These are phyloP conservation scores for Brachionus rubens DNA, from an alignment of 1,140 invertebrate genomes.

Conservation along the genomic window DNA sequence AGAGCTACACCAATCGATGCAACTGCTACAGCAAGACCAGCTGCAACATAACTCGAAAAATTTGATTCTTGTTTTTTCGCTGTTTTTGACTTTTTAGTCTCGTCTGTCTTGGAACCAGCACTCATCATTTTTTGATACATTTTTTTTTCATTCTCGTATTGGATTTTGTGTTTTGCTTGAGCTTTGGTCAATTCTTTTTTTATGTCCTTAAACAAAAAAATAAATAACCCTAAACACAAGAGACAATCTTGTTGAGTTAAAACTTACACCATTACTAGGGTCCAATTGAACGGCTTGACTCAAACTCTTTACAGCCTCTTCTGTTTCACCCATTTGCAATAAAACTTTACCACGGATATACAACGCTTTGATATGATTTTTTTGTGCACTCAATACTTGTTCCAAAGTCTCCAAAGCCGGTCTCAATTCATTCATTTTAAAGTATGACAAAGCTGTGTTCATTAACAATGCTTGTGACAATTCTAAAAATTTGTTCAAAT, in stretches of 20 bases:
- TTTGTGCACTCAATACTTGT: slow-evolving; percentile 3
- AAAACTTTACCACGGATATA: slow-evolving; percentile 28
- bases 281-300: slow-evolving; percentile 10
- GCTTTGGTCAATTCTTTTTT: slow-evolving; percentile 42
- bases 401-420: slow-evolving; percentile 14
- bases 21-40: slow-evolving; percentile 6
- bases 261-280: not conserved
- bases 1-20: slow-evolving; percentile 18
- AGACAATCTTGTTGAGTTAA: not conserved
- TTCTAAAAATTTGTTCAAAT: slow-evolving; percentile 37
- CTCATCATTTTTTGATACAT: slow-evolving; percentile 46
- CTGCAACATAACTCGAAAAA: slow-evolving; percentile 1
- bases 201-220: not conserved
- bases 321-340: slow-evolving; percentile 31
- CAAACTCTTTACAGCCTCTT: slow-evolving; percentile 29
- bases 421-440: slow-evolving; percentile 2
- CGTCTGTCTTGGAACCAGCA: not conserved
- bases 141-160: slow-evolving; percentile 43
- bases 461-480: slow-evolving; percentile 32
- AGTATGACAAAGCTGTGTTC: slow-evolving; percentile 30
- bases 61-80: not conserved
- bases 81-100: slow-evolving; percentile 5
- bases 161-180: slow-evolving; percentile 28
- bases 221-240: not conserved
- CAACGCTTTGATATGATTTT: slow-evolving; percentile 34